Base-by-base conservation (phyloP, 2,797 vertebrate species). In the Cryptoprocta ferox region DNA sequence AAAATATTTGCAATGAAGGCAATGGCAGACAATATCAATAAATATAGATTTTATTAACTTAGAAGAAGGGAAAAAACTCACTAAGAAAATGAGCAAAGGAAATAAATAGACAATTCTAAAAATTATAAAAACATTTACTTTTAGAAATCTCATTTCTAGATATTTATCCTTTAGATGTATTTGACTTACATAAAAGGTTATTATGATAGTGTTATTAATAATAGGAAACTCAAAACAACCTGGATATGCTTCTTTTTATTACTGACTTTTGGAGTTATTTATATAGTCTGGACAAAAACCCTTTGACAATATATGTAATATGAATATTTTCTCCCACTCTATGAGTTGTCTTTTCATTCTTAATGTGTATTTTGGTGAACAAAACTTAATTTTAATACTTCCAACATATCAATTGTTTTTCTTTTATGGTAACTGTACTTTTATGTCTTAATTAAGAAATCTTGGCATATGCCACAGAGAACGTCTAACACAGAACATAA, bases 401-500 rank as follows among this genome's bases (percentile, higher is more conserved):
- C 30, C 45, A 56, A 81, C 18, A 90, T 66, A 61, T 63, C n/a
- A 89, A 30, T 50, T 32, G 0, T 37, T 85, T 96, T 89, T 81
- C 28, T 76, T 94, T 70, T 81, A 81, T 90, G 15, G 9, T 76
- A 93, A 45, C 28, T 68, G 10, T 90, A 76, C 76, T 92, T 92
- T 84, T 89, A 79, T 96, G 32, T 88, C 56, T 88, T 92, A 73
- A 56, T 75, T 18, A 53, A 93, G 78, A 84, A 70, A 87, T 82
- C 53, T 82, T 79, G 37, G 21, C 45, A 83, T 87, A 80, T 14
- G 88, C 18, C 65, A 90, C 13, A 56, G 37, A 45, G 42, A 45
- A 48, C 42, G 66, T 39, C 56, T 21, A 21, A 90, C 10, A 56
- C n/a, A 45, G 42, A 48, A 48, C 42, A 73, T 35, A 48, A 70